A percentile compares a stretch with the other conserved stretches of the same genome.
Evolutionary conservation across 2,797 vertebrate genomes (phyloP).

Genomic region (Oryzias dopingdopingensis): DNA sequence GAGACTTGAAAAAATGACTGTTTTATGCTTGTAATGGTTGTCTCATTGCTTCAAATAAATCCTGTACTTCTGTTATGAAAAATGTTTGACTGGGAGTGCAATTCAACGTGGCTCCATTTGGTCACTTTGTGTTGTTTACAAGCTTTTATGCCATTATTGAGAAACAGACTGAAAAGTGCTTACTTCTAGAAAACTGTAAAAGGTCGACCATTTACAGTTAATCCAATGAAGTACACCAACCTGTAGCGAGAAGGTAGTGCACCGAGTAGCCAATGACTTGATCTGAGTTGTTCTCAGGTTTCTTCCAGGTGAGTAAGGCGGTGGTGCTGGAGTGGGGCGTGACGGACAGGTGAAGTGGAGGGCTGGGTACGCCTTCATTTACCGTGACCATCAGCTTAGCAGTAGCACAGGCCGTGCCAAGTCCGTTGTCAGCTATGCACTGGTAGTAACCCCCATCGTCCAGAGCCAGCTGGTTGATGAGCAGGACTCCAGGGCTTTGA

Average conservation of each 20-base stretch:
- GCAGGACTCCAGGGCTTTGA: slow-evolving; percentile 88
- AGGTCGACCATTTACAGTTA: neutral
- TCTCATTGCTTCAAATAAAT: no score
- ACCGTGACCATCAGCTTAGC: slow-evolving; percentile 92
- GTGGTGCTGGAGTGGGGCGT: slow-evolving; percentile 87
- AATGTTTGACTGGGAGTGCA: no score
- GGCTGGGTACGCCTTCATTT: slow-evolving; percentile 91
- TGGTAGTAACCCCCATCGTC: slow-evolving; percentile 96
- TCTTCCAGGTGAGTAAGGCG: slow-evolving; percentile 89
- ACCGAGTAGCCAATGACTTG: slow-evolving; percentile 97
- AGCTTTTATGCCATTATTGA: neutral
- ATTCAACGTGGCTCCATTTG: no score
- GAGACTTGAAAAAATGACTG: no score
- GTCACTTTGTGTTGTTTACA: no score
- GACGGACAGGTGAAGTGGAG: slow-evolving; percentile 84
- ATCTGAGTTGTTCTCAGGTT: slow-evolving; percentile 89
- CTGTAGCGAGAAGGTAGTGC: slow-evolving; percentile 88
- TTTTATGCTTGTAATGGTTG: no score
- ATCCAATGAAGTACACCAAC: slow-evolving; percentile 45
- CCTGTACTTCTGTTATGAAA: no score
- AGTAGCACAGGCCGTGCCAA: slow-evolving; percentile 90
- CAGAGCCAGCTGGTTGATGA: slow-evolving; percentile 94
- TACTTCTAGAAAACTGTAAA: neutral
- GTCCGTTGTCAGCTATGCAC: slow-evolving; percentile 90
- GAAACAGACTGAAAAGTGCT: neutral